A percentile compares a stretch with the other conserved stretches of the same genome.
These are phyloP conservation scores for Agrochola circellaris DNA, from an alignment of 2,888 invertebrate species.

Conservation along the genomic window DNA sequence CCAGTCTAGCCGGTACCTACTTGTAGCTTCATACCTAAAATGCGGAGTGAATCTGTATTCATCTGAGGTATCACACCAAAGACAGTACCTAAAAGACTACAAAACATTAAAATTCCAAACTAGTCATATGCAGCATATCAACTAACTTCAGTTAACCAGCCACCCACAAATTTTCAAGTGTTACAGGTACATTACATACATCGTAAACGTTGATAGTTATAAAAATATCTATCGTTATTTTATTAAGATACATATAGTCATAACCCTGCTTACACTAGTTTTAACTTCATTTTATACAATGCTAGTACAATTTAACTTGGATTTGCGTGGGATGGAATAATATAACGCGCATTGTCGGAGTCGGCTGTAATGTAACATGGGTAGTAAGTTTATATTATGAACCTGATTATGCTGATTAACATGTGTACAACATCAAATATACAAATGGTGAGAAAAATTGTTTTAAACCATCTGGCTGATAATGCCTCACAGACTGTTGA, in stretches of 20 bases:
- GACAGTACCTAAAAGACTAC: neutral
- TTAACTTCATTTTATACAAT: constrained; percentile 61
- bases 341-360: neutral
- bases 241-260: constrained; percentile 60
- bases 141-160: constrained; percentile 50
- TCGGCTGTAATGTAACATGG: neutral
- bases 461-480: neutral
- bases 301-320: constrained; percentile 45
- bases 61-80: neutral
- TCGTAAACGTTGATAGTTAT: constrained; percentile 66
- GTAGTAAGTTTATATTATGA: constrained; percentile 32
- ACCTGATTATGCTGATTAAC: constrained; percentile 36
- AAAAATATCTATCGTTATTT: constrained; percentile 69
- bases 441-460: constrained; percentile 3
- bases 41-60: too few relatives aligned
- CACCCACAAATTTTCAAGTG: constrained; percentile 61
- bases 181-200: constrained; percentile 69
- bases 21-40: too few relatives aligned
- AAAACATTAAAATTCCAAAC: too few relatives aligned
- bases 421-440: constrained; percentile 31
- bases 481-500: neutral
- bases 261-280: constrained; percentile 62
- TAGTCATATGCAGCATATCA: neutral
- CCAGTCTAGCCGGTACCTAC: too few relatives aligned
- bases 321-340: constrained; percentile 33